Conservation (phyloP, 2,113 vertebrate genomes). For the Microcebus jonahi region DNA sequence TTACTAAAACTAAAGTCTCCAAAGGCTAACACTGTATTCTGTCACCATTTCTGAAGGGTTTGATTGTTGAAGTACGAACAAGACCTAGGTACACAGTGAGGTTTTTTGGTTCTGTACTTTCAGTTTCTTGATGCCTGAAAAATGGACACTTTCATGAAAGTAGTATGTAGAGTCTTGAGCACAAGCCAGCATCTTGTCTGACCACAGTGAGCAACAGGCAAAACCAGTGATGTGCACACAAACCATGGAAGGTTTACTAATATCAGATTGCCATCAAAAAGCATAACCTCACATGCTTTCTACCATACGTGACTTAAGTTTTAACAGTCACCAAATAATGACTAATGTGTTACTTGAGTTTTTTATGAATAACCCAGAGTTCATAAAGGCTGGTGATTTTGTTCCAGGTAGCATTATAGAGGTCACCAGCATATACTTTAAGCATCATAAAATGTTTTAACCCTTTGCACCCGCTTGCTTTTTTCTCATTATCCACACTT, state of each 20-base stretch:
- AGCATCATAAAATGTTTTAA: not conserved
- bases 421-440: not conserved
- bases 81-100: not conserved
- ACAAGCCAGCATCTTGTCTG: not conserved
- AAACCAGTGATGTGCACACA: not conserved
- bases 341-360: not conserved
- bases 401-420: not conserved
- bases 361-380: not conserved
- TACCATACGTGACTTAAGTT: not conserved
- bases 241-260: not conserved
- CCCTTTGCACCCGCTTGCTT: no score
- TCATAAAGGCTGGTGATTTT: not conserved
- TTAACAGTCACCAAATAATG: not conserved
- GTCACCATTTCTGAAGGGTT: not conserved
- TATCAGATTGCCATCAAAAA: not conserved
- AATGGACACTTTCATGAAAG: not conserved
- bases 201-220: not conserved
- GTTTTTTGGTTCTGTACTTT: not conserved
- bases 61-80: not conserved
- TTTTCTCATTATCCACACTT: no score
- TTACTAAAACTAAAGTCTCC: not conserved
- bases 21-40: not conserved
- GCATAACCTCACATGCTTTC: not conserved
- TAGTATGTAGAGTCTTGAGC: not conserved
- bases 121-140: not conserved